Base-by-base conservation (phyloP, 2,797 vertebrate genomes). In the Coregonus sp. region DNA sequence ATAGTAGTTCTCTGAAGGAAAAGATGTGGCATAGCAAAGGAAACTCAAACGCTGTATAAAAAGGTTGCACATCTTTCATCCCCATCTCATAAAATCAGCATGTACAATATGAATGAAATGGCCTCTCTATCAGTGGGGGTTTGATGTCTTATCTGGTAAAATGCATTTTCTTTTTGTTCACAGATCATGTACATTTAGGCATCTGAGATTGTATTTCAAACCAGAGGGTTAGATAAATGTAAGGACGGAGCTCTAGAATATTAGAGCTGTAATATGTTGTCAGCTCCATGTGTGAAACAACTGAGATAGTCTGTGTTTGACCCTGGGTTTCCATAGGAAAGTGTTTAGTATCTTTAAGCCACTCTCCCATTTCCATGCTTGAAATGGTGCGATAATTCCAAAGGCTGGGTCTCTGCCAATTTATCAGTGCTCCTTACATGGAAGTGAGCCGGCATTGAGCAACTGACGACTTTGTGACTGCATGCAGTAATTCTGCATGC, bases 311-410 rank as follows among this genome's bases (percentile, higher is more conserved):
- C 75, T 70, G 59, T 50, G 47, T 85, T 79, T 77, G 82, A 83
- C 76, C 76, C 75, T 5, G 78, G 72, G 72, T 84, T 77, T 84
- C 66, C 65, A 1, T 83, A 73, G 70, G 50, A 76, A 76, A 81
- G 78, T 70, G 71, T 82, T 79, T 78, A 81, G 70, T 80, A 61
- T 88, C 74, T 87, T 81, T 73, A 78, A 82, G 81, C 68, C 79
- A 70, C 82, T 85, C 81, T 88, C 83, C 80, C 16, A 71, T 88
- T 82, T 75, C 84, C 79, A 16, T 90, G 86, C 78, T 87, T 91
- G 72, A 79, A 84, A 89, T 89, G 75, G 86, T 83, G 89, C 65
- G 80, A 88, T 83, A 89, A 89, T 86, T 90, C 85, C 84, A 51
- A 81, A 65, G 76, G 72, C 74, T 37, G 71, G 71, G 54, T 52